Percentiles rank a stretch among this genome's conserved stretches.
Conservation (phyloP, 2,113 vertebrate genomes). For the Clupea harengus region DNA sequence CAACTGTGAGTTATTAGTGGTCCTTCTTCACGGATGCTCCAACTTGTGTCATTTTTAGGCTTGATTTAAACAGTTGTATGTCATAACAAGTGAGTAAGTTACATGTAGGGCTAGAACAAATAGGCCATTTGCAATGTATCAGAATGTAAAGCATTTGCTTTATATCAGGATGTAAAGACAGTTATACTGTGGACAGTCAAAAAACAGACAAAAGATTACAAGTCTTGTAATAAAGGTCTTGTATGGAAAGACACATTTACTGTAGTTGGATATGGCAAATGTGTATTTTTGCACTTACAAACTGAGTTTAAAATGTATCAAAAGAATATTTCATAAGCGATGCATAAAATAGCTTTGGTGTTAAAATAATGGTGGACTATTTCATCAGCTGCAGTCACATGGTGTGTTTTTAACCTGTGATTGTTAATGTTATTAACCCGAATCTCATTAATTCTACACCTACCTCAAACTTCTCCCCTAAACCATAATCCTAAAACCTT, state of each 20-base stretch:
- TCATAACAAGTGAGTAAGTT: neutral
- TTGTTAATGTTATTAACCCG: no score
- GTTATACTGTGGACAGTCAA: neutral
- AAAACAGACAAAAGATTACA: neutral
- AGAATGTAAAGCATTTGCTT: neutral
- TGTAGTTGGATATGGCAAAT: neutral
- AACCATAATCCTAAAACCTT: neutral
- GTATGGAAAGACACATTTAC: neutral
- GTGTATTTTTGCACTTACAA: neutral
- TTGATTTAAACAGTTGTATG: neutral
- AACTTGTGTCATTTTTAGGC: neutral
- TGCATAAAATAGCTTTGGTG: neutral
- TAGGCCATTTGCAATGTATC: neutral
- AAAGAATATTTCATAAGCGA: neutral
- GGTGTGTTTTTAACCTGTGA: neutral
- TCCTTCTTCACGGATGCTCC: neutral
- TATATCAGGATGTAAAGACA: neutral
- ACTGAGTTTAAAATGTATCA: neutral
- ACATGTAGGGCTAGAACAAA: neutral
- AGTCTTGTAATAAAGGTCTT: neutral
- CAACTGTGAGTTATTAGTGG: neutral
- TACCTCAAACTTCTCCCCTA: neutral
- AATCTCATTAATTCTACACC: neutral
- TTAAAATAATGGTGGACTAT: neutral
- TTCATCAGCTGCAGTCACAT: neutral